These are phyloP conservation scores for Dreissena polymorpha DNA, from an alignment of 1,140 invertebrate species.

Conservation along the genomic window DNA sequence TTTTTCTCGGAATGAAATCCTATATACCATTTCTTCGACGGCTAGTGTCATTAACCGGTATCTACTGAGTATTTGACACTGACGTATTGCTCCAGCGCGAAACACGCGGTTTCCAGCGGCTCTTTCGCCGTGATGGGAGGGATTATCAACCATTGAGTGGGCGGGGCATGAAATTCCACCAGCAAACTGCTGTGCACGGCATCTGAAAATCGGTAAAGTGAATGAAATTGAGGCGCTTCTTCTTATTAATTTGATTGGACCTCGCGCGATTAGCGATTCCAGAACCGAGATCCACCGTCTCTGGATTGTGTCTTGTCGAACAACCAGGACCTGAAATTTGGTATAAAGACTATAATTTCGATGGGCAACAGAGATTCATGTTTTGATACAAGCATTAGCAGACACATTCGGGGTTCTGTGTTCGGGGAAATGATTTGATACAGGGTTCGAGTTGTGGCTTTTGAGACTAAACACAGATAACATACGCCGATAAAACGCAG, in stretches of 20 bases:
- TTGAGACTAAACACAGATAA: constrained; percentile 59
- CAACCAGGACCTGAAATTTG: constrained; percentile 2
- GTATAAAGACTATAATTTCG: constrained; percentile 56
- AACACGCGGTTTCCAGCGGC: too few relatives aligned
- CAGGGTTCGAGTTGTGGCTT: constrained; percentile 46
- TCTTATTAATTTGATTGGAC: constrained; percentile 55
- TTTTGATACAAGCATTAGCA: constrained; percentile 53
- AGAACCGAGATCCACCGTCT: constrained; percentile 20
- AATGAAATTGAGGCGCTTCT: neutral
- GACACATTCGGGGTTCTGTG: constrained; percentile 42
- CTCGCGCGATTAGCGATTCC: constrained; percentile 42
- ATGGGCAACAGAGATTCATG: constrained; percentile 49
- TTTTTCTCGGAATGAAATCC: too few relatives aligned
- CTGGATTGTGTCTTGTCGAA: constrained; percentile 42
- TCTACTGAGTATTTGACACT: too few relatives aligned
- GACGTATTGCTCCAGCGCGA: too few relatives aligned
- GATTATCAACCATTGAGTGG: neutral
- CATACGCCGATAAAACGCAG: constrained; percentile 45
- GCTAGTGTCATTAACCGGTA: too few relatives aligned
- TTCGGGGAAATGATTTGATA: constrained; percentile 48
- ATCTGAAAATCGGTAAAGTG: neutral
- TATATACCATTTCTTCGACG: too few relatives aligned
- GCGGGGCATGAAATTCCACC: constrained; percentile 11
- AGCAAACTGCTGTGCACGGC: neutral
- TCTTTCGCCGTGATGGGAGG: neutral